phyloP scores from a whole-genome alignment of 2,113 vertebrate genomes.

The Eubucco bourcierii region DNA sequence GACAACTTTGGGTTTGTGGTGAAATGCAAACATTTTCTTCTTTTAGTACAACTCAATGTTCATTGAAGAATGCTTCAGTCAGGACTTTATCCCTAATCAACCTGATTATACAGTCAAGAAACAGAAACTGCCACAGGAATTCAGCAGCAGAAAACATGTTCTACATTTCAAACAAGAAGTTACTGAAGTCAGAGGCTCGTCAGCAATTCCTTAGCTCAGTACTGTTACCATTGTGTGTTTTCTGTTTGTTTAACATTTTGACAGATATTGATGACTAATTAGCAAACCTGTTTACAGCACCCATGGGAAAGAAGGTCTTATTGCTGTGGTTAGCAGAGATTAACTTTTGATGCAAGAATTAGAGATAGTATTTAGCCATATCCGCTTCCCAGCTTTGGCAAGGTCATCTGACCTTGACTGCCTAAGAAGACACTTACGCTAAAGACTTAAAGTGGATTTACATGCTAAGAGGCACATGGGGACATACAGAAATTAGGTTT shows the following conservation, averaged over 20 bases:
- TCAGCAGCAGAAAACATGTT: neutral
- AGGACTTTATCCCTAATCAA: neutral
- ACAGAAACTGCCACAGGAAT: conserved; percentile 12
- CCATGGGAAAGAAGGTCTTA: neutral
- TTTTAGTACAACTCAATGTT: neutral
- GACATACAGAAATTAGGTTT: neutral
- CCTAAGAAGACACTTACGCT: neutral
- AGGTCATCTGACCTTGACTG: neutral
- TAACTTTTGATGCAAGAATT: neutral
- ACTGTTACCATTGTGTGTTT: neutral
- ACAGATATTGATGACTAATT: conserved; percentile 36
- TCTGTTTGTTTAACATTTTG: conserved; percentile 22
- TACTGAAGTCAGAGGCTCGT: neutral
- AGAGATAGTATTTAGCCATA: neutral
- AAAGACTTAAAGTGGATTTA: neutral
- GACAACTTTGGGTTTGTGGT: neutral
- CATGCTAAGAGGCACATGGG: neutral
- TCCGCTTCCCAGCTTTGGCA: neutral
- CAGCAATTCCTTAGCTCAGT: conserved; percentile 5
- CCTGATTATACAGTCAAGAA: conserved; percentile 36
- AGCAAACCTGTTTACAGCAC: neutral
- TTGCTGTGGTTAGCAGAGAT: neutral
- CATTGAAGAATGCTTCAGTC: conserved; percentile 13
- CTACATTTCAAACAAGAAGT: conserved; percentile 35
- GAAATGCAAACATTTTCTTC: neutral